Evolutionary conservation across 37 sponge, comb jelly and placozoan species (phyloP), one percentile per base, ranked within the genome.

Genomic region (Petrosia ficiformis): DNA sequence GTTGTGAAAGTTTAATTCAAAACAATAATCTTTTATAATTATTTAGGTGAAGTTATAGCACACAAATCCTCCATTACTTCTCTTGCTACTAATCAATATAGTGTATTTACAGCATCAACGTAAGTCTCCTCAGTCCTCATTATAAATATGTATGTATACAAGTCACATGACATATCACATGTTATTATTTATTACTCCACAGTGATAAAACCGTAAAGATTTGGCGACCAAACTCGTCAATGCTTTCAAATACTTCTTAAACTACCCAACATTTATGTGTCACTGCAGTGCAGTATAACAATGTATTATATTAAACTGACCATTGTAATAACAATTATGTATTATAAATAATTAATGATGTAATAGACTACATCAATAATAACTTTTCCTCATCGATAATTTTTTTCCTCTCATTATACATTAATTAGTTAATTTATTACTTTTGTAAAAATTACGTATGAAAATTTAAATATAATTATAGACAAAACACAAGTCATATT

Each of bases 61-160:
- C 86, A 84, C 74, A 84, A 85, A 41, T 71, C 48, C 19, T 64
- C 90, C 4, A 81, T 90, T 69, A 90, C 80, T 59, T 32, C 61
- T 34, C 77, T 90, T 52, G 86, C 90, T 24, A 67, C 82, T 35
- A 90, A 81, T 72, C 73, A 80, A 26, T 70, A 71, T 26, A 68
- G 70, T 43, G 64, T 90, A 24, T 90, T 90, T 44, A 81, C 90
- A 41, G 90, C 77, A 37, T 85, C 81, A 42, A 85, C 80, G 86
- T 85, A 44, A 44, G 28, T 21, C n/a, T n/a, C n/a, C n/a, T n/a
- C n/a, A 32, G 54, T 48, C 54, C 8, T 48, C 54, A 48, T 48
- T 19, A 48, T 48, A 8, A 48, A 48, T 48, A 14, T 48, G 14
- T 14, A 48, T 48, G 54, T 14, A 48, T 14, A 48, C 14, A 14